Conservation (phyloP, 2,113 vertebrate genomes). For the Podilymbus podiceps region DNA sequence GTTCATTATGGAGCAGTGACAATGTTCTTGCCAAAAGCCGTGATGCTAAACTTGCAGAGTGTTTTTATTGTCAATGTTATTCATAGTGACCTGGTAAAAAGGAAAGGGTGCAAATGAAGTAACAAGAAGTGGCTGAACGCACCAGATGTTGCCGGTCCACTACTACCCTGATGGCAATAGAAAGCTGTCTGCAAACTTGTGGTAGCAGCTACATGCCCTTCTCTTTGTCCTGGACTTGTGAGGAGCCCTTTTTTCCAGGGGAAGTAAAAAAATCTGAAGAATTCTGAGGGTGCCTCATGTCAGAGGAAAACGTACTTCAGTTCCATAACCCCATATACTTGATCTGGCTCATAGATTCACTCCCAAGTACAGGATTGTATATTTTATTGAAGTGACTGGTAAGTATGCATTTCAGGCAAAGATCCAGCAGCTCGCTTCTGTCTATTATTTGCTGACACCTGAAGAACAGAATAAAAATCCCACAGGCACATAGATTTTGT, state of each 20-base stretch:
- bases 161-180: background rate
- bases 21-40: background rate
- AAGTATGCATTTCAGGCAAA: background rate
- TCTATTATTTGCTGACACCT: background rate
- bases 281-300: background rate
- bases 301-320: background rate
- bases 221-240: background rate
- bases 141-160: background rate
- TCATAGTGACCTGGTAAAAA: background rate
- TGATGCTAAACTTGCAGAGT: background rate
- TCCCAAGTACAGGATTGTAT: background rate
- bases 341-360: background rate
- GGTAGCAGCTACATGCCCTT: background rate
- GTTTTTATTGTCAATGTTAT: background rate
- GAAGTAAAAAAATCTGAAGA: background rate
- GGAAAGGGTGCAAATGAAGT: background rate
- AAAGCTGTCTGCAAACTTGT: background rate
- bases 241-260: background rate
- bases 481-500: background rate
- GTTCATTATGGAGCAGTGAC: background rate
- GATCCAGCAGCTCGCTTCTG: background rate
- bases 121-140: background rate
- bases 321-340: background rate
- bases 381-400: background rate
- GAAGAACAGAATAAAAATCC: background rate